Conservation (phyloP, 2,797 vertebrate species). For the Bovichtus diacanthus region DNA sequence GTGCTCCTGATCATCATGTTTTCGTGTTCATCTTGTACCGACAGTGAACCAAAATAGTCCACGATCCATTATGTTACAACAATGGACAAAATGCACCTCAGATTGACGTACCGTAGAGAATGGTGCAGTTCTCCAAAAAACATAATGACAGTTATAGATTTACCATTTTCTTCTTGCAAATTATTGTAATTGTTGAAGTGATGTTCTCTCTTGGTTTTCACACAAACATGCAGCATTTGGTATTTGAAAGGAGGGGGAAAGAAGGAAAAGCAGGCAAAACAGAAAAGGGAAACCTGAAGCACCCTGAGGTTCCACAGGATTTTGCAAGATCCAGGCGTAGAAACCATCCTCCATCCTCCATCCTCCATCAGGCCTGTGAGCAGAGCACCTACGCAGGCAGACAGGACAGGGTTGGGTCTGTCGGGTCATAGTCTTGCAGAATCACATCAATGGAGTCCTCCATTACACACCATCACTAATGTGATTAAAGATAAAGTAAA, state of each 20-base stretch:
- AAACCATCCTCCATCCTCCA: slow-evolving; percentile 83
- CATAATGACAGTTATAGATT: slow-evolving; percentile 28
- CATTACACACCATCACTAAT: slow-evolving; percentile 64
- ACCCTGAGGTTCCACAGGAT: slow-evolving; percentile 83
- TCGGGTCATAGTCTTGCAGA: slow-evolving; percentile 69
- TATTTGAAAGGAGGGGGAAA: background rate
- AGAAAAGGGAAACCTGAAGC: background rate
- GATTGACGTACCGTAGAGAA: background rate
- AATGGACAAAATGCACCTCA: slow-evolving; percentile 1
- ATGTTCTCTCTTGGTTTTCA: background rate
- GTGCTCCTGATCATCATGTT: slow-evolving; percentile 19
- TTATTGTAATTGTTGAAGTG: slow-evolving; percentile 61
- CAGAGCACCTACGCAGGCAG: slow-evolving; percentile 61
- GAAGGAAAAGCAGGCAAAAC: slow-evolving; percentile 8
- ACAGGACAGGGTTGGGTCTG: slow-evolving; percentile 58
- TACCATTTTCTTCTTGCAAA: slow-evolving; percentile 54
- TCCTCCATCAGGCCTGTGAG: slow-evolving; percentile 80
- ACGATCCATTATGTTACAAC: slow-evolving; percentile 21
- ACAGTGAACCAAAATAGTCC: slow-evolving; percentile 21
- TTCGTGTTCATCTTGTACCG: slow-evolving; percentile 23
- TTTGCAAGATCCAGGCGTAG: slow-evolving; percentile 80
- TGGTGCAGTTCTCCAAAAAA: background rate
- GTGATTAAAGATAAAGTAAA: background rate
- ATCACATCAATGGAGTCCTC: slow-evolving; percentile 84
- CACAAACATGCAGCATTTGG: slow-evolving; percentile 13